Evolutionary conservation across 2,113 vertebrate species (phyloP), one percentile per base, ranked within the genome.

Genomic region (Callorhinus ursinus): DNA sequence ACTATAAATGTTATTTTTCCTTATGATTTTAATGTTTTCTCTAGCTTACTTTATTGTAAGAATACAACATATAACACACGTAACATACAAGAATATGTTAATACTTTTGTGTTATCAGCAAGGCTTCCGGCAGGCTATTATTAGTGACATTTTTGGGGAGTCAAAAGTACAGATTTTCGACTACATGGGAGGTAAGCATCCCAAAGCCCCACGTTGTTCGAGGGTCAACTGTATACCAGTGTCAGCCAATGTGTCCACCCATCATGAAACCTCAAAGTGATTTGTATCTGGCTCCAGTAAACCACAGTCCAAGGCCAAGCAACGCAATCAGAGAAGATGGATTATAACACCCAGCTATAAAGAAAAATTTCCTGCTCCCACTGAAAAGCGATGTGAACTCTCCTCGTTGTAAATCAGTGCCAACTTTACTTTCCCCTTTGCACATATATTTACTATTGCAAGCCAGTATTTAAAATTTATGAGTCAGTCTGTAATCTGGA

Each of bases 401-500:
- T 69, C n/a, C 39, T 86, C 18, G 9, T 24, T 87, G 5, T 49
- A 95, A 69, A 61, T 89, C 39, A 53, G 81, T 61, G 28, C 31
- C 42, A 90, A 33, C 28, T 61, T 85, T 49, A 67, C 8, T 55
- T 93, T 88, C 16, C 72, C 57, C 36, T 51, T 72, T 81, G 39
- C 5, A 57, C 7, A 53, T 13, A 72, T 4, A 67, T 61, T 24
- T 90, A 82, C 46, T 61, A 84, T 1, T 59, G 6, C 18, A 87
- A 97, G 7, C 59, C 90, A 51, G 19, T 16, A 51, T 90, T 91
- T 87, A 88, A 87, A 95, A 76, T 59, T 36, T 76, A 94, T 76
- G 14, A 84, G 26, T 84, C 28, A 24, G 28, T 90, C 55, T 84
- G 10, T 77, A 93, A 53, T 49, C 65, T 46, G 14, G 79, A 96